A percentile compares a stretch with the other conserved stretches of the same genome.
Conservation (phyloP, 2,888 invertebrate genomes). For the Dolomedes plantarius region DNA sequence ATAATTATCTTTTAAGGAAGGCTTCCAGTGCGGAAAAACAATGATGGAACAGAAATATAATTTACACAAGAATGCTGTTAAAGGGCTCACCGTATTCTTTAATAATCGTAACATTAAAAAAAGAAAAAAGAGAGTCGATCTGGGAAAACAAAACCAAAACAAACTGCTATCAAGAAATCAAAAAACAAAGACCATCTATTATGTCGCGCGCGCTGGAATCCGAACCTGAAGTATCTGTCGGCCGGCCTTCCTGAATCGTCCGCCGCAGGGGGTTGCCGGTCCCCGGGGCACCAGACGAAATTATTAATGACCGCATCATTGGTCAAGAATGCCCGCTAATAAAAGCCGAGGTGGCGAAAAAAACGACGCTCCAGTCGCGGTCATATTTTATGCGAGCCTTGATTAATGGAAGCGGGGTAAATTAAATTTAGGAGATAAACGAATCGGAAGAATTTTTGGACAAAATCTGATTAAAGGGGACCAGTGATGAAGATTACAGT, state of each 20-base stretch:
- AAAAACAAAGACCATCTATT: conserved; percentile 1
- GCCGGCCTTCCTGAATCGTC: conserved; percentile 50
- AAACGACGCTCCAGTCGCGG: not conserved
- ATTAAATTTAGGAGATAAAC: conserved; percentile 49
- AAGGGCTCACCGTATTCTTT: not conserved
- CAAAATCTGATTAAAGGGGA: not conserved
- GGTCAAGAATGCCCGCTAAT: conserved; percentile 67
- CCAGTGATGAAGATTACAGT: not conserved
- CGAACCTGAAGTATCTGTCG: not conserved
- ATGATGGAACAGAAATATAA: not conserved
- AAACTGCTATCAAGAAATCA: conserved; percentile 1
- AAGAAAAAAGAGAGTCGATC: not conserved
- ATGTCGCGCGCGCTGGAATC: not conserved
- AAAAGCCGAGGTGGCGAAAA: conserved; percentile 34
- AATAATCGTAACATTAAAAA: not conserved
- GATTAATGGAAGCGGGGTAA: conserved; percentile 53
- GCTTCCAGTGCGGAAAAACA: not conserved
- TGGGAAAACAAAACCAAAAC: conserved; percentile 12
- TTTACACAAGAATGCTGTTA: conserved; percentile 9
- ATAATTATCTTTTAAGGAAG: not conserved
- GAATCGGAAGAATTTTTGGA: not conserved
- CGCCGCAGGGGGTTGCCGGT: not conserved
- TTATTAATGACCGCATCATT: conserved; percentile 68
- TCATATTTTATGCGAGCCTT: conserved; percentile 56
- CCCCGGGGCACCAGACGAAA: conserved; percentile 46